phyloP scores from a whole-genome alignment of 2,888 invertebrate species.

The Standfussiana lucernea region DNA sequence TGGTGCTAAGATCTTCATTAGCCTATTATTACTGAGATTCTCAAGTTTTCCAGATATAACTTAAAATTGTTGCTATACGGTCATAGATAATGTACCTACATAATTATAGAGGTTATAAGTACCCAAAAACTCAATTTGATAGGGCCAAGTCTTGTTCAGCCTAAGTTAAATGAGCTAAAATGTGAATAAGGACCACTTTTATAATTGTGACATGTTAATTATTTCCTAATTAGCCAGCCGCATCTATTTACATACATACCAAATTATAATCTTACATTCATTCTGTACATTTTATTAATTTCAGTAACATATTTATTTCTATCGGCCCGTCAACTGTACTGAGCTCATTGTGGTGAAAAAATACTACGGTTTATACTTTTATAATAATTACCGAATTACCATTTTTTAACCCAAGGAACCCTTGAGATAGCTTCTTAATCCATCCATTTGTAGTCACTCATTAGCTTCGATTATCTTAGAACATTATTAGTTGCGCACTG shows the following conservation, averaged over 20 bases:
- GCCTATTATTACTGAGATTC: neutral
- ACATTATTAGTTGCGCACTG: constrained; percentile 71
- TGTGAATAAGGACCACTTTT: constrained; percentile 2
- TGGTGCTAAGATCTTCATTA: neutral
- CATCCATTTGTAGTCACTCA: constrained; percentile 21
- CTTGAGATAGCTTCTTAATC: constrained; percentile 11
- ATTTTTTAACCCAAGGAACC: neutral
- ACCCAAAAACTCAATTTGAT: neutral
- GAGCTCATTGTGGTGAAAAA: neutral
- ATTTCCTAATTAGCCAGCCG: constrained; percentile 10
- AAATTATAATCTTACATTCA: neutral
- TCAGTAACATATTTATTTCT: constrained; percentile 6
- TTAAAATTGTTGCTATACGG: neutral
- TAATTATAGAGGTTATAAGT: neutral
- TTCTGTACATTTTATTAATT: constrained; percentile 7
- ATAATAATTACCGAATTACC: neutral
- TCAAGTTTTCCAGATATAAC: neutral
- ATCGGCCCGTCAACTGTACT: neutral
- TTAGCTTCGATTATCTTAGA: constrained; percentile 55
- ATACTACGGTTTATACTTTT: neutral
- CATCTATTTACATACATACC: constrained; percentile 1
- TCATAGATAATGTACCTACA: neutral
- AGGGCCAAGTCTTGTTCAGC: neutral
- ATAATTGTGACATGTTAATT: constrained; percentile 13
- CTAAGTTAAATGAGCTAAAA: constrained; percentile 1